These are phyloP conservation scores for Drosophila setosimentum DNA, from an alignment of 2,888 invertebrate genomes.

Conservation along the genomic window DNA sequence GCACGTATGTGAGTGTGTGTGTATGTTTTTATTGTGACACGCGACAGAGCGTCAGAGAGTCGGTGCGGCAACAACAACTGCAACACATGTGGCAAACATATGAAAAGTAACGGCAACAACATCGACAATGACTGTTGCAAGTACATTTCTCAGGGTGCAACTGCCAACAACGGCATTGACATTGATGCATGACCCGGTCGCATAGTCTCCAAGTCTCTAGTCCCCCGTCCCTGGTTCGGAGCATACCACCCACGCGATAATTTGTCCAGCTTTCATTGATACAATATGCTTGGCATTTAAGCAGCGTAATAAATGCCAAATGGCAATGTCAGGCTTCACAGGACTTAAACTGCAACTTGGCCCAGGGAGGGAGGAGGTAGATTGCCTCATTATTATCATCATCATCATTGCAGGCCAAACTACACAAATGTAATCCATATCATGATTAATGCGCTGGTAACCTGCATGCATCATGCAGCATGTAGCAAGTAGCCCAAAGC, in stretches of 20 bases:
- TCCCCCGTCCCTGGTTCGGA: neutral
- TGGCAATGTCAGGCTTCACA: slow-evolving; percentile 36
- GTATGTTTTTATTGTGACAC: slow-evolving; percentile 67
- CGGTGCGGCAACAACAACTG: slow-evolving; percentile 6
- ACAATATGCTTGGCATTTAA: slow-evolving; percentile 49
- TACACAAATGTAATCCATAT: slow-evolving; percentile 54
- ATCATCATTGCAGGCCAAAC: neutral
- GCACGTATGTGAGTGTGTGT: slow-evolving; percentile 24
- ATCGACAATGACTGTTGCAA: slow-evolving; percentile 33
- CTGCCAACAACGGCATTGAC: slow-evolving; percentile 48
- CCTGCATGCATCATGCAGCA: slow-evolving; percentile 53
- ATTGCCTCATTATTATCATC: slow-evolving; percentile 3
- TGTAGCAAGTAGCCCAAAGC: slow-evolving; percentile 49
- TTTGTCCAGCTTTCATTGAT: slow-evolving; percentile 70
- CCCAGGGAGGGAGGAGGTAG: neutral
- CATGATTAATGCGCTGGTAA: slow-evolving; percentile 74
- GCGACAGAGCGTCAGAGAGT: slow-evolving; percentile 50
- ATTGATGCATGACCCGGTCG: slow-evolving; percentile 71
- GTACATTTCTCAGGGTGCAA: slow-evolving; percentile 42
- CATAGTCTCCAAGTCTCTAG: neutral
- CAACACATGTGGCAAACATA: slow-evolving; percentile 64
- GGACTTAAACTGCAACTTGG: slow-evolving; percentile 28
- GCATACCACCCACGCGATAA: slow-evolving; percentile 64
- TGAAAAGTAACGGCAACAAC: slow-evolving; percentile 32
- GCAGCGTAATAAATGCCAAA: slow-evolving; percentile 74